These are phyloP conservation scores for Sander vitreus DNA, from an alignment of 2,113 vertebrate species.

Conservation along the genomic window DNA sequence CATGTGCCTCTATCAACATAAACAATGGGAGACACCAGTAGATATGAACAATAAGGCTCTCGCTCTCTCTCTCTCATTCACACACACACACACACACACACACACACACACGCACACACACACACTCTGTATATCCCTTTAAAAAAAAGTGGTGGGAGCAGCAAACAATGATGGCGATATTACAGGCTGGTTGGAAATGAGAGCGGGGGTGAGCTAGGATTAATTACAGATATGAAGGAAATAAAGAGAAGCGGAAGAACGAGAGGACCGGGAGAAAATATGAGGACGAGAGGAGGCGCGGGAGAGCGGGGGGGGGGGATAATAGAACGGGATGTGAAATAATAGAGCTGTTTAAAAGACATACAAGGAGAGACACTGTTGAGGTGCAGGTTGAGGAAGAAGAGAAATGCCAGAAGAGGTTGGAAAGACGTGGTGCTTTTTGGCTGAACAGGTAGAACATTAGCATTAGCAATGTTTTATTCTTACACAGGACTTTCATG, in stretches of 20 bases:
- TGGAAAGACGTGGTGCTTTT: not conserved
- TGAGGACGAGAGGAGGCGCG: not conserved
- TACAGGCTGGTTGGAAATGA: constrained; percentile 40
- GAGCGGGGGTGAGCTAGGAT: constrained; percentile 44
- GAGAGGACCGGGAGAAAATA: constrained; percentile 11
- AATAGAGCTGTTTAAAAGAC: not conserved
- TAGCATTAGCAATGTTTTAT: not conserved
- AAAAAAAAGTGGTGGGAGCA: constrained; percentile 34
- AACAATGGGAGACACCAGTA: constrained; percentile 67
- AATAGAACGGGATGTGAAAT: not conserved
- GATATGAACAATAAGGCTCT: constrained; percentile 48
- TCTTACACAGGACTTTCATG: not conserved
- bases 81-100: constrained; percentile 16
- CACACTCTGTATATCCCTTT: not conserved
- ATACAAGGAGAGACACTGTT: not conserved
- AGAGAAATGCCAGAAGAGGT: not conserved
- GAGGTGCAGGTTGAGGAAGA: not conserved
- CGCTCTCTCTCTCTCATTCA: too few species aligned
- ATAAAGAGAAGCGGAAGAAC: constrained; percentile 27
- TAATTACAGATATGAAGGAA: constrained; percentile 61
- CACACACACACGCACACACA: not conserved
- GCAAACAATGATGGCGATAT: constrained; percentile 56
- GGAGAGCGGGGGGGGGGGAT: not conserved
- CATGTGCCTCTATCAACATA: constrained; percentile 54
- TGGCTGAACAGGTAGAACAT: constrained; percentile 1